Evolutionary conservation across 2,113 vertebrate genomes (phyloP).

Genomic region (Origma solitaria): DNA sequence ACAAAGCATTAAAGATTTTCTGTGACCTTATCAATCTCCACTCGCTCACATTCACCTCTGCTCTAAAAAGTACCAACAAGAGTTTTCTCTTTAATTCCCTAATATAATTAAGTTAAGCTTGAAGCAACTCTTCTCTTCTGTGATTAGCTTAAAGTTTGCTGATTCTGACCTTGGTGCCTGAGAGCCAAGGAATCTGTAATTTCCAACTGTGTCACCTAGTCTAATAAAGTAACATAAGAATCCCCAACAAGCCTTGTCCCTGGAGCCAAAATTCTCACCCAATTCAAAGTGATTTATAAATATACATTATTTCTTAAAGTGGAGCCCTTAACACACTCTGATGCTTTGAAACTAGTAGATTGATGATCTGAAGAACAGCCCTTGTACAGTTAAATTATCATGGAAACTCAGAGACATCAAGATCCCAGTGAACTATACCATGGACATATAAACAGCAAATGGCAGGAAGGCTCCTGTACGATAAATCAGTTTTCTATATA

Average conservation of each 20-base stretch:
- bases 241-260: background rate
- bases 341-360: background rate
- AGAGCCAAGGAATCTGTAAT: background rate
- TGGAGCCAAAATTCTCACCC: background rate
- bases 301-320: background rate
- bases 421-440: background rate
- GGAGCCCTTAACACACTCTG: background rate
- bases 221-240: background rate
- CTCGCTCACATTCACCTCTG: background rate
- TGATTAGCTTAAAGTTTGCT: slow-evolving; percentile 14
- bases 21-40: background rate
- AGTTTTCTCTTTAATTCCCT: slow-evolving; percentile 27
- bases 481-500: background rate
- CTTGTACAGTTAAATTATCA: background rate
- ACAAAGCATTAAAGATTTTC: background rate
- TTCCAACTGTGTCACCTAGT: background rate
- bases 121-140: background rate
- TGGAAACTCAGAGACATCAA: background rate
- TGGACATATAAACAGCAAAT: background rate
- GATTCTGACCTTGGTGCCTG: background rate
- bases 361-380: background rate
- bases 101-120: slow-evolving; percentile 32
- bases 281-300: background rate
- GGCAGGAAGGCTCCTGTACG: background rate
- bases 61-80: background rate